Base-by-base conservation (phyloP, 35 echinoderm and acorn worm genomes). In the Patiria miniata region DNA sequence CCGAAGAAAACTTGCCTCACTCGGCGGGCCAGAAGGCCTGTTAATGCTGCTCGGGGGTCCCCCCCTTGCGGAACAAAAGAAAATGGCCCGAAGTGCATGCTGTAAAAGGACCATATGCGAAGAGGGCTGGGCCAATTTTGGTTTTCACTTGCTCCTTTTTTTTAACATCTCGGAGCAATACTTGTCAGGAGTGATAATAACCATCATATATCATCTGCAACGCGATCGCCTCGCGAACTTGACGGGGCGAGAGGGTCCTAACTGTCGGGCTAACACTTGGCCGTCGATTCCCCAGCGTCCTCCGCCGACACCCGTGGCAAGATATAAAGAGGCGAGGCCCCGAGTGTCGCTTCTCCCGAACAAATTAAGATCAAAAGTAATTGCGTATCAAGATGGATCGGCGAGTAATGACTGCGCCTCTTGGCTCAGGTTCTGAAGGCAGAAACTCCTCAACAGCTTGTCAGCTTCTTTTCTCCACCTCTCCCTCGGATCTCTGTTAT, bases 331-430 rank as follows among this genome's bases (percentile, higher is more conserved):
- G 61, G 61, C 61, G 61, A 69, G 34, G 23, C 61, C 26, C 34
- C 29, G 23, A 14, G 61, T 26, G 58, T 69, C 34, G 61, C 29
- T 32, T 23, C 29, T 29, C 61, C 61, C n/a, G n/a, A 23, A 69
- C 61, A 69, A 34, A 69, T 69, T 69, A 69, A 69, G 61, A 69
- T 69, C 34, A 34, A 69, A 69, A 69, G 61, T 69, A 69, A 69
- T 69, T 69, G 61, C 61, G 61, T 32, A 69, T 69, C 61, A 69
- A 69, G 61, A 69, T 69, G 61, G 61, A 69, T 69, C 2, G 61
- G 61, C 12, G 23, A 34, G 26, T 69, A 69, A 69, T 69, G 61
- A 29, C 9, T 8, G 61, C 29, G 61, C 34, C 18, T 69, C 61
- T 69, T 69, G 61, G 61, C 61, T 69, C n/a, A 32, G 23, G 18